Conservation (phyloP, 2,888 invertebrate species). For the Epinotia nisella region DNA sequence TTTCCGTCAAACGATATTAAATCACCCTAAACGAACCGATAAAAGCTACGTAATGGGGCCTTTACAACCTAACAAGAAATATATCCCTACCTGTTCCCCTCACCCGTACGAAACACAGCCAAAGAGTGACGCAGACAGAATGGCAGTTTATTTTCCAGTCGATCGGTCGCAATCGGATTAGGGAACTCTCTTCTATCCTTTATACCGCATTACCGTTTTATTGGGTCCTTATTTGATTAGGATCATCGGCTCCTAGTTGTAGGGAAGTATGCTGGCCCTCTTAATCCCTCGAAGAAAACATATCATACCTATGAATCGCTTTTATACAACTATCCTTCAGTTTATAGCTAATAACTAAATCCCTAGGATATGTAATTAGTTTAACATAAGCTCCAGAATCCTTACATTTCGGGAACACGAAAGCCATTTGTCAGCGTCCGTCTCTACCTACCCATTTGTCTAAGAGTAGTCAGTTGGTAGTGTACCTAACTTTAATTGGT, state of each 20-base stretch:
- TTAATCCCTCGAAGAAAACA: background rate
- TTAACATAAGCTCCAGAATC: too few species aligned
- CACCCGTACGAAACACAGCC: background rate
- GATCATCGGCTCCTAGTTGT: background rate
- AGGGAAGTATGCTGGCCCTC: background rate
- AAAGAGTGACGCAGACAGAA: conserved; percentile 8
- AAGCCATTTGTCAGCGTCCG: too few species aligned
- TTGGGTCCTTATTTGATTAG: conserved; percentile 28
- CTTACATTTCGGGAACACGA: too few species aligned
- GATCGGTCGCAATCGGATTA: conserved; percentile 5
- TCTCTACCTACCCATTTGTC: too few species aligned
- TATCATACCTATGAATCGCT: too few species aligned
- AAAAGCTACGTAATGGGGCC: conserved; percentile 14
- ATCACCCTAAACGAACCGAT: conserved; percentile 20
- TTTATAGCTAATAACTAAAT: too few species aligned
- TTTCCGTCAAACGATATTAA: conserved; percentile 26
- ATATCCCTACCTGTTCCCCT: background rate
- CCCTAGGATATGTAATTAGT: too few species aligned
- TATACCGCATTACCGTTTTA: conserved; percentile 9
- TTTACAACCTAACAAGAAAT: conserved; percentile 8
- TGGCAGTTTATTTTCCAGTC: conserved; percentile 7
- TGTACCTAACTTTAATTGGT: too few species aligned
- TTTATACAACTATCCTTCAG: background rate
- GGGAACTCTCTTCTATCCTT: conserved; percentile 6
- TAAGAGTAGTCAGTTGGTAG: too few species aligned